Evolutionary conservation across 2,888 invertebrate genomes (phyloP).

Genomic region (Cryptops parisi): DNA sequence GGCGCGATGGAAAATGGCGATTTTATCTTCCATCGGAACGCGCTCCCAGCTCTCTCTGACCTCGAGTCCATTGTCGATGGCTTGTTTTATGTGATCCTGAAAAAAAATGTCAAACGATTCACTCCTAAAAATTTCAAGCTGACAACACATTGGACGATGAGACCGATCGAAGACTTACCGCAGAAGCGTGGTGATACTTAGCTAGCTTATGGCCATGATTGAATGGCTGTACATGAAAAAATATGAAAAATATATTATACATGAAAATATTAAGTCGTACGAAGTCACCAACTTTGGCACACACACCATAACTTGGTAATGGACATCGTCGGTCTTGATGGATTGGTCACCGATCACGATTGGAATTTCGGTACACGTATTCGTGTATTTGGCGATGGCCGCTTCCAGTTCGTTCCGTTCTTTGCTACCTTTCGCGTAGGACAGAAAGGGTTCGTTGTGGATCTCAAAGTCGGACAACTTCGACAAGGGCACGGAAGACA

Average conservation of each 20-base stretch:
- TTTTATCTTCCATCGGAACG: slow-evolving; percentile 61
- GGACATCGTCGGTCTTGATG: slow-evolving; percentile 54
- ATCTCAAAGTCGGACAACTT: slow-evolving; percentile 50
- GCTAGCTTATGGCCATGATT: slow-evolving; percentile 77
- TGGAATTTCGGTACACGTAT: slow-evolving; percentile 68
- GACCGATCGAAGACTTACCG: slow-evolving; percentile 33
- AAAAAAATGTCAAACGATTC: slow-evolving; percentile 5
- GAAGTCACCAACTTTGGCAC: neutral
- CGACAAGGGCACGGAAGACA: slow-evolving; percentile 7
- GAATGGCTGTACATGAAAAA: slow-evolving; percentile 56
- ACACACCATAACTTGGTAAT: slow-evolving; percentile 56
- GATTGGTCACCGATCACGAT: slow-evolving; percentile 91
- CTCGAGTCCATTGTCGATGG: slow-evolving; percentile 62
- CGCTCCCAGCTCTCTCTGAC: slow-evolving; percentile 81
- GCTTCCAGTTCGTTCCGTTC: slow-evolving; percentile 60
- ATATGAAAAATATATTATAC: neutral
- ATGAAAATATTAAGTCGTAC: neutral
- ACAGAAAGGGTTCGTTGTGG: slow-evolving; percentile 62
- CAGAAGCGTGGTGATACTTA: slow-evolving; percentile 80
- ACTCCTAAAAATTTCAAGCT: slow-evolving; percentile 5
- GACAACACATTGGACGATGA: neutral
- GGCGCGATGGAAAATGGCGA: slow-evolving; percentile 70
- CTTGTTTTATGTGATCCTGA: slow-evolving; percentile 60
- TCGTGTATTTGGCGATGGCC: slow-evolving; percentile 49
- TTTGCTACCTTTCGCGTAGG: slow-evolving; percentile 65